A percentile compares a stretch with the other conserved stretches of the same genome.
Evolutionary conservation across 2,888 invertebrate species (phyloP).

Genomic region (Pycnomerus fuliginosus): DNA sequence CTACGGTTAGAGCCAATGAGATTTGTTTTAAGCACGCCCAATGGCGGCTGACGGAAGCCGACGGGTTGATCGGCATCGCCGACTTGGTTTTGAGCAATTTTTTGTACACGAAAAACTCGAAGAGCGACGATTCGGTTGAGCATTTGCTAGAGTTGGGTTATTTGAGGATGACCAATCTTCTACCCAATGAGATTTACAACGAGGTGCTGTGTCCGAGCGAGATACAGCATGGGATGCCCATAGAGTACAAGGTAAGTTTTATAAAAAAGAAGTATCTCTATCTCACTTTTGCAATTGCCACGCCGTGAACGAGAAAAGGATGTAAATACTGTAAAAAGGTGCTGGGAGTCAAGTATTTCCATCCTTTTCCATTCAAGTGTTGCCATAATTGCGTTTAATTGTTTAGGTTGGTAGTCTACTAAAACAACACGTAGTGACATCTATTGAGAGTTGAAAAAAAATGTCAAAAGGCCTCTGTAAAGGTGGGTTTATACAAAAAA

Average conservation of each 20-base stretch:
- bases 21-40: constrained; percentile 98
- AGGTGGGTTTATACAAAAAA: too few relatives aligned
- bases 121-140: constrained; percentile 96
- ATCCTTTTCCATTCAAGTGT: too few relatives aligned
- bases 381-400: too few relatives aligned
- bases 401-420: too few relatives aligned
- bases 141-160: constrained; percentile 96
- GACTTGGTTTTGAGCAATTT: constrained; percentile 95
- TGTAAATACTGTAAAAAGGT: too few relatives aligned
- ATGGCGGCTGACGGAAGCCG: constrained; percentile 96
- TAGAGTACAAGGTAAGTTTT: constrained; percentile 71
- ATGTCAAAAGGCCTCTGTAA: too few relatives aligned
- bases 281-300: too few relatives aligned
- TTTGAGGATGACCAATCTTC: constrained; percentile 89
- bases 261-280: too few relatives aligned
- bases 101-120: constrained; percentile 93
- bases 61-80: constrained; percentile 96
- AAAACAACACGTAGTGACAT: too few relatives aligned
- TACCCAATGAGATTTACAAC: constrained; percentile 92
- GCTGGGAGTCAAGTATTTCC: too few relatives aligned
- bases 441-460: too few relatives aligned
- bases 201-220: constrained; percentile 82
- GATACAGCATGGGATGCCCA: constrained; percentile 82
- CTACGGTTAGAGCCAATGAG: constrained; percentile 82
- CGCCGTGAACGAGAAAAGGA: too few relatives aligned